Evolutionary conservation across 2,888 invertebrate genomes (phyloP).

Genomic region (Crepidodera aurea): DNA sequence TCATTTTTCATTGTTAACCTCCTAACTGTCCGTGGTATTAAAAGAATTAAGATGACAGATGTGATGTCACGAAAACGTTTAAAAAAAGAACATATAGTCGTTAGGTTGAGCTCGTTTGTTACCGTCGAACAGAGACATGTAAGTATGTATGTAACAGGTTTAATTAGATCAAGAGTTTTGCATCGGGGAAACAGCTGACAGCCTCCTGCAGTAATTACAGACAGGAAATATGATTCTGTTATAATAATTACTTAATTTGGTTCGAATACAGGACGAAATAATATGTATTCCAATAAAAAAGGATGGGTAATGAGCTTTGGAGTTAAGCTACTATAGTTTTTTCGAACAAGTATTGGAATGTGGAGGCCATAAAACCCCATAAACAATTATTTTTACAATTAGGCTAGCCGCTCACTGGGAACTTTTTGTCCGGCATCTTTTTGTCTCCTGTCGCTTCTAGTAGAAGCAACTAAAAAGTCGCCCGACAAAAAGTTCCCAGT

Average conservation of each 20-base stretch:
- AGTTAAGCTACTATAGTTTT: too few relatives aligned
- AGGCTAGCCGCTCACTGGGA: too few relatives aligned
- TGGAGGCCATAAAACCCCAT: too few relatives aligned
- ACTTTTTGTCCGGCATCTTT: too few relatives aligned
- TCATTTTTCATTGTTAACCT: conserved; percentile 8
- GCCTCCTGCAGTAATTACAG: background rate
- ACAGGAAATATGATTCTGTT: conserved; percentile 3
- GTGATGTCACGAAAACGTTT: background rate
- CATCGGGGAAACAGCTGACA: background rate
- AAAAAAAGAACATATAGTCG: conserved; percentile 1
- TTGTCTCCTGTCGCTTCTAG: too few relatives aligned
- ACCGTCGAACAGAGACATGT: background rate
- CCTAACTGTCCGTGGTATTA: background rate
- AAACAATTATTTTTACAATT: too few relatives aligned
- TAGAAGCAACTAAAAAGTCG: too few relatives aligned
- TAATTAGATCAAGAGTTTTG: background rate
- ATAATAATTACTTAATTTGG: background rate
- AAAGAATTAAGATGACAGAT: conserved; percentile 9
- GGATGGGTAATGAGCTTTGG: too few relatives aligned
- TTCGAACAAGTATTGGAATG: too few relatives aligned
- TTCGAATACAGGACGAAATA: background rate
- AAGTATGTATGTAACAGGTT: conserved; percentile 6
- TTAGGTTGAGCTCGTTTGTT: background rate
- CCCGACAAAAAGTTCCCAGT: too few relatives aligned
- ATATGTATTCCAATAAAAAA: too few relatives aligned